phyloP scores from a whole-genome alignment of 2,113 vertebrate species.

The Girardinichthys multiradiatus region DNA sequence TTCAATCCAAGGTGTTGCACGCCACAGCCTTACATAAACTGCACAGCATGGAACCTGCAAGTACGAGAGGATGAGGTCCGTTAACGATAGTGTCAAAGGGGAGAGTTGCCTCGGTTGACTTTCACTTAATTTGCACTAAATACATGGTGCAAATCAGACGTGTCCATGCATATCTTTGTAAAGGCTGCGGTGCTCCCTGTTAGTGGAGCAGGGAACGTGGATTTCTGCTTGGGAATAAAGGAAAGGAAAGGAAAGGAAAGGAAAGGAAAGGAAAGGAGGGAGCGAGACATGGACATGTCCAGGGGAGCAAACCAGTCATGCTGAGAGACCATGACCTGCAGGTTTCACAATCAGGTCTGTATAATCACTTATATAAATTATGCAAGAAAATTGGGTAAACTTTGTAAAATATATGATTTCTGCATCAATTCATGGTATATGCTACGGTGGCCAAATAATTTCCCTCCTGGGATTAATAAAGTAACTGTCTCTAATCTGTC shows the following conservation, averaged over 20 bases:
- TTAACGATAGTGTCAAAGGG: slow-evolving; percentile 2
- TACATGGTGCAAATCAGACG: slow-evolving; percentile 59
- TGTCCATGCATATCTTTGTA: slow-evolving; percentile 64
- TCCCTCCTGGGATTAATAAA: too few relatives aligned
- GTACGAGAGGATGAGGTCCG: slow-evolving; percentile 35
- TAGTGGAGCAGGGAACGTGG: slow-evolving; percentile 26
- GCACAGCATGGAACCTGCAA: not conserved
- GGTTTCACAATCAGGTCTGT: too few relatives aligned
- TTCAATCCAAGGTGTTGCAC: slow-evolving; percentile 16
- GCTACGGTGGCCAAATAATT: too few relatives aligned
- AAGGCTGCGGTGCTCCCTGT: slow-evolving; percentile 43
- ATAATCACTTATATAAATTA: too few relatives aligned
- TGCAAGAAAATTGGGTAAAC: too few relatives aligned
- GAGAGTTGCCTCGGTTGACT: slow-evolving; percentile 28
- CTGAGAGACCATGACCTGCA: too few relatives aligned
- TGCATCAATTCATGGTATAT: too few relatives aligned
- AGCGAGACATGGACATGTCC: slow-evolving; percentile 19
- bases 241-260: too few relatives aligned
- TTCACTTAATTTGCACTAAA: slow-evolving; percentile 62
- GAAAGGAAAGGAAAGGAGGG: not conserved
- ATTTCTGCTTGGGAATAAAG: slow-evolving; percentile 46
- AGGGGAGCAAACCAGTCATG: slow-evolving; percentile 27
- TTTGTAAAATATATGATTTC: too few relatives aligned
- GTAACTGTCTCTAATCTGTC: too few relatives aligned
- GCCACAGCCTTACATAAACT: not conserved